These are phyloP conservation scores for Athalia cordata DNA, from an alignment of 2,888 invertebrate species.

Conservation along the genomic window DNA sequence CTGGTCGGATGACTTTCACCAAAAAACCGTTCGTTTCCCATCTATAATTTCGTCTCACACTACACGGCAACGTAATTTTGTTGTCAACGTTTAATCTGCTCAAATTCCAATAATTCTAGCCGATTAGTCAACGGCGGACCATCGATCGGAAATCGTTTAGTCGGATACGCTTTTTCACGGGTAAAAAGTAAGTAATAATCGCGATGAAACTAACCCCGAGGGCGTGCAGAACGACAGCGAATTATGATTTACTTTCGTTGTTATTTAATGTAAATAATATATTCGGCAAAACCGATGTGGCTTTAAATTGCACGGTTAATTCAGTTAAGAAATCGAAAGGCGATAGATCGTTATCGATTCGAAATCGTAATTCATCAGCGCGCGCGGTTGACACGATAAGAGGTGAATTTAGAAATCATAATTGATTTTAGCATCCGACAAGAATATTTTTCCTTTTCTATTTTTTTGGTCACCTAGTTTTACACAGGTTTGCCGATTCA, in stretches of 20 bases:
- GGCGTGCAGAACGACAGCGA: no score
- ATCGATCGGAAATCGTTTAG: no score
- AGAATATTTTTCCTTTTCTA: not conserved
- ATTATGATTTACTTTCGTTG: no score
- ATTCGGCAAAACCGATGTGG: not conserved
- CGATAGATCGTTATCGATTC: slow-evolving; percentile 5
- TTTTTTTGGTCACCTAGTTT: not conserved
- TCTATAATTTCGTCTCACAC: not conserved
- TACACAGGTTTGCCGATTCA: no score
- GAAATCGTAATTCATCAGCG: not conserved
- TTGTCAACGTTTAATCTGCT: not conserved
- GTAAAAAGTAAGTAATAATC: no score
- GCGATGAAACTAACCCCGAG: no score
- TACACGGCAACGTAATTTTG: not conserved
- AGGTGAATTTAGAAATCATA: slow-evolving; percentile 6
- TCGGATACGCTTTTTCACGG: no score
- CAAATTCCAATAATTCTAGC: no score
- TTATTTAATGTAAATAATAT: no score
- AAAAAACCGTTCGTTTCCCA: slow-evolving; percentile 28
- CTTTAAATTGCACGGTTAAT: not conserved
- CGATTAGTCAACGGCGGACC: no score
- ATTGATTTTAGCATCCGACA: not conserved
- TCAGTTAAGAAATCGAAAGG: slow-evolving; percentile 1
- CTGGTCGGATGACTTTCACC: slow-evolving; percentile 42
- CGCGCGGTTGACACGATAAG: not conserved